A percentile compares a stretch with the other conserved stretches of the same genome.
These are phyloP conservation scores for Subacronicta megacephala DNA, from an alignment of 2,888 invertebrate species.

Conservation along the genomic window DNA sequence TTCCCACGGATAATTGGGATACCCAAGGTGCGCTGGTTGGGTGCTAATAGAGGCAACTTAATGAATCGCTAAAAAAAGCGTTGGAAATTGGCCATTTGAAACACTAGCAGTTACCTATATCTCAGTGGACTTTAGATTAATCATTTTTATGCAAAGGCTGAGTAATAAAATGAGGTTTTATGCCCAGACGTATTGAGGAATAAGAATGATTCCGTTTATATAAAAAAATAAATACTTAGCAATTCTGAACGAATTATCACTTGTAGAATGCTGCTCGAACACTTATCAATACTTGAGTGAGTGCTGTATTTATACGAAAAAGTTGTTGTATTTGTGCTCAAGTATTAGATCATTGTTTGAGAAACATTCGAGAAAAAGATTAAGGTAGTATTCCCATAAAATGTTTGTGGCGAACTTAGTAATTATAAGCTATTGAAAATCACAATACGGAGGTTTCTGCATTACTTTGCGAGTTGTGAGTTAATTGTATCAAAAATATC, in stretches of 20 bases:
- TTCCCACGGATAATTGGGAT: no score
- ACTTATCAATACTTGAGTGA: neutral
- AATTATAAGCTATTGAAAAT: neutral
- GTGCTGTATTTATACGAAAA: neutral
- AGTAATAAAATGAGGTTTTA: no score
- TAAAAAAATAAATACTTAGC: neutral
- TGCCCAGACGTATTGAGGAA: no score
- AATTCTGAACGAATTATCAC: conserved; percentile 2
- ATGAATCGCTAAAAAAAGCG: no score
- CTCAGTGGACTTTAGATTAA: no score
- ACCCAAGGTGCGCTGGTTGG: no score
- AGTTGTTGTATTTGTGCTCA: neutral
- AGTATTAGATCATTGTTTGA: neutral
- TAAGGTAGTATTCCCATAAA: conserved; percentile 2
- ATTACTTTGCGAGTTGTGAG: neutral
- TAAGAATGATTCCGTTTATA: no score
- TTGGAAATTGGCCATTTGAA: no score
- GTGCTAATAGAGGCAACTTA: no score
- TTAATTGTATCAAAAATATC: neutral
- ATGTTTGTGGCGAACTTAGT: conserved; percentile 7
- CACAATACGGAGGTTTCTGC: conserved; percentile 39
- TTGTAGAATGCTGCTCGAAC: neutral
- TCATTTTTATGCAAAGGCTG: no score
- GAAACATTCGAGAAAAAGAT: neutral
- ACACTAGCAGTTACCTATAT: no score